Evolutionary conservation across 2,113 vertebrate species (phyloP).

Genomic region (Phoenicopterus ruber): DNA sequence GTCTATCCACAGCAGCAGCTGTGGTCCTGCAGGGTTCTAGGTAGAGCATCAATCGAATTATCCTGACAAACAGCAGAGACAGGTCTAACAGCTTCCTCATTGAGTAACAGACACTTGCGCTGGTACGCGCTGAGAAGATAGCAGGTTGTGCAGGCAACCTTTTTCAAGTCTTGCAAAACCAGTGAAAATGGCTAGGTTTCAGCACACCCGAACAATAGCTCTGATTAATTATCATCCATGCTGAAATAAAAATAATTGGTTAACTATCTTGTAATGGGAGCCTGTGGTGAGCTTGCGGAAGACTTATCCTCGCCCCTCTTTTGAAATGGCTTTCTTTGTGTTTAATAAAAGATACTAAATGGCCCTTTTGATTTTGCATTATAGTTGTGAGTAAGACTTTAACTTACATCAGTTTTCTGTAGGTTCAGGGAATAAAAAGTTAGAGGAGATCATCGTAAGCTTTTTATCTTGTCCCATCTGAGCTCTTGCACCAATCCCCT

Average conservation of each 20-base stretch:
- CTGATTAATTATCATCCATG: constrained; percentile 2
- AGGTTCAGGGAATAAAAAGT: neutral
- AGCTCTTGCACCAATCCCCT: neutral
- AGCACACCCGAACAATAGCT: neutral
- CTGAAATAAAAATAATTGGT: constrained; percentile 17
- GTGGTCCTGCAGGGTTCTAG: constrained; percentile 49
- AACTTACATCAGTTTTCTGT: neutral
- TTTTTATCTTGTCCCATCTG: neutral
- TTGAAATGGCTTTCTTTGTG: neutral
- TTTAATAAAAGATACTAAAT: constrained; percentile 4
- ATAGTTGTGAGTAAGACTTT: neutral
- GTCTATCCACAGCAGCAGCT: constrained; percentile 1
- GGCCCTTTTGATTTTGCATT: neutral
- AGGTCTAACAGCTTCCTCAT: neutral
- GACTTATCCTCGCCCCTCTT: neutral
- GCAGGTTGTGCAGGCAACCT: neutral
- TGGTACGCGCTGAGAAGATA: neutral
- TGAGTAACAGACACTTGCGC: neutral
- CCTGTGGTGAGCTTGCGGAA: neutral
- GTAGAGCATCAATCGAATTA: constrained; percentile 38
- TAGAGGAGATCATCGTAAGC: neutral
- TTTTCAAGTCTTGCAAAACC: neutral
- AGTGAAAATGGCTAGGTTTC: neutral
- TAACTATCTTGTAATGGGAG: neutral
- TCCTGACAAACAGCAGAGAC: neutral